Base-by-base conservation (phyloP, 2,797 vertebrate species). In the Girardinus metallicus region DNA sequence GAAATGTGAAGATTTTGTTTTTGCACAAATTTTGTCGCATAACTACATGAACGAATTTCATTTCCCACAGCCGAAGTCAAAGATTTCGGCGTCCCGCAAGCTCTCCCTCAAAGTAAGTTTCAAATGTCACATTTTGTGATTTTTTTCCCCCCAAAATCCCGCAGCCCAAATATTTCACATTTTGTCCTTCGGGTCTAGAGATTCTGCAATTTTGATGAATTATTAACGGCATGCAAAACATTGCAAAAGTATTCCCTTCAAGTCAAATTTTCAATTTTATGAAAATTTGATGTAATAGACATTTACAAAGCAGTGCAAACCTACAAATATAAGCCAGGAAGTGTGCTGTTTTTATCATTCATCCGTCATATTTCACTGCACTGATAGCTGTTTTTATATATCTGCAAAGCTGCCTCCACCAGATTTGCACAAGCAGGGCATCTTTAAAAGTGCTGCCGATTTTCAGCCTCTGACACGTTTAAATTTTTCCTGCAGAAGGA, bases 81-180 rank as follows among this genome's bases (percentile, higher is more conserved):
- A 99, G 95, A 99, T 99, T 93, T 94, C 98, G 9, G 98, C 98
- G 80, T 99, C 98, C 36, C 97, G 98, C 71, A 99, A 99, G 85
- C 98, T 99, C 81, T 80, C 98, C 86, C 95, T 99, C 81, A 99
- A 99, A 97, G 98, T 99, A 77, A 91, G 92, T 87, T 18, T 44
- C 26, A n/a, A 9, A 5, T 39, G 4, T 72, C 21, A 0, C 1
- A 15, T 16, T 9, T 15, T 74, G 29, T 34, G 5, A 39, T 66
- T 3, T 16, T 15, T 73, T 2, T 16, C 21, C 7, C 44, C 44
- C 12, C 44, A 46, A 4, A 2, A 6, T 18, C 7, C 7, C 21
- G 9, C 62, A 36, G 36, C 11, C 21, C 36, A 68, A 41, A 39
- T 12, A 41, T 68, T 26, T 41, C 21, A 60, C n/a, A 60, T 68